Percentiles rank a stretch among this genome's conserved stretches.
These are phyloP conservation scores for Lutjanus erythropterus DNA, from an alignment of 2,113 vertebrate species.

Conservation along the genomic window DNA sequence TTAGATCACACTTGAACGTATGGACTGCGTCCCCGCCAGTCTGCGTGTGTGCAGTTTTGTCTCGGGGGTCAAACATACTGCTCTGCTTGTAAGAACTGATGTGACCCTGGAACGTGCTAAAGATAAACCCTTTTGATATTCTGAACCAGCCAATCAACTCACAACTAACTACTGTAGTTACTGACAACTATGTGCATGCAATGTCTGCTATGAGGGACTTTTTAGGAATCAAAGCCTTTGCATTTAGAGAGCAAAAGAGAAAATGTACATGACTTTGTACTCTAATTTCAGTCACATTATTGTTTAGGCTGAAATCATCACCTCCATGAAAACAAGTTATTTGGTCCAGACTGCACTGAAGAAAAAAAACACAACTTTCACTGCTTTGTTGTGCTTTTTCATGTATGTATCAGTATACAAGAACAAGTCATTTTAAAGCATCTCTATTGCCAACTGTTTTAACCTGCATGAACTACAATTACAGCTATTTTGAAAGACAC, in stretches of 20 bases:
- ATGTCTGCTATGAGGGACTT: no score
- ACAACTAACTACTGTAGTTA: slow-evolving; percentile 8
- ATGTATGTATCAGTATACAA: not conserved
- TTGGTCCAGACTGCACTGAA: not conserved
- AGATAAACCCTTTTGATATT: slow-evolving; percentile 13
- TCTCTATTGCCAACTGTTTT: slow-evolving; percentile 6
- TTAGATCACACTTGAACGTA: slow-evolving; percentile 2
- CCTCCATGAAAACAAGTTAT: slow-evolving; percentile 1
- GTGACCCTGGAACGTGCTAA: slow-evolving; percentile 17
- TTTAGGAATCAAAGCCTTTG: slow-evolving; percentile 7
- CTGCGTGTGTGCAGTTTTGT: not conserved
- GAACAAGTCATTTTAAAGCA: not conserved
- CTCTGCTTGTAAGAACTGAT: slow-evolving; percentile 15
- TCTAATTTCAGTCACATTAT: slow-evolving; percentile 39
- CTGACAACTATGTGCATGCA: not conserved
- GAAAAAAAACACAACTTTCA: not conserved
- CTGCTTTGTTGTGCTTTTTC: slow-evolving; percentile 2
- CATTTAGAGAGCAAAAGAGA: slow-evolving; percentile 5
- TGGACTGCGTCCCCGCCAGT: not conserved
- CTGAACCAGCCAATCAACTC: slow-evolving; percentile 10
- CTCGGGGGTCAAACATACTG: slow-evolving; percentile 15
- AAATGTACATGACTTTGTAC: slow-evolving; percentile 16
- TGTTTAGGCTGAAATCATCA: not conserved
- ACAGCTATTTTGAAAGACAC: slow-evolving; percentile 19
- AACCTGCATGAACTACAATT: slow-evolving; percentile 31